These are phyloP conservation scores for Procambarus clarkii DNA, from an alignment of 1,140 invertebrate genomes.

Conservation along the genomic window DNA sequence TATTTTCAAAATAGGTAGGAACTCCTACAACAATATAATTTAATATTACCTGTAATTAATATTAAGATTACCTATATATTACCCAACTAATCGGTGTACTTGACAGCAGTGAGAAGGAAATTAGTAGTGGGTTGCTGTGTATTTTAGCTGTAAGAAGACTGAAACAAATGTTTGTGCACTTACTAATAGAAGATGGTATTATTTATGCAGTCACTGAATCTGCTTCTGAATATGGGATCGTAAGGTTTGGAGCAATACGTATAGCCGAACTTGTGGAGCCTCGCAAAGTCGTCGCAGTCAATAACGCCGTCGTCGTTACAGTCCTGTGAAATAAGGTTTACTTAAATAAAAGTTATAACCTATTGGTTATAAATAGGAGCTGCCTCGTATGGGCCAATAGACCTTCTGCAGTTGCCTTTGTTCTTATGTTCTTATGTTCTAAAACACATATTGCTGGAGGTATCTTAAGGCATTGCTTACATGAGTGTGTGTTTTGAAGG, in stretches of 20 bases:
- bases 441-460: no score
- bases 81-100: no score
- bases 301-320: conserved; percentile 30
- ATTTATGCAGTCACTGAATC: not conserved
- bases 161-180: not conserved
- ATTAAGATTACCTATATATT: not conserved
- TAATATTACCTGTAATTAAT: not conserved
- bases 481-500: no score
- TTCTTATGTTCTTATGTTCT: no score
- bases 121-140: no score
- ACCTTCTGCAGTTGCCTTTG: no score
- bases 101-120: no score
- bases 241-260: not conserved
- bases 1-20: not conserved
- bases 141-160: not conserved
- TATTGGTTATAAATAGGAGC: no score
- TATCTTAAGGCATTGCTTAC: no score
- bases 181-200: conserved; percentile 29
- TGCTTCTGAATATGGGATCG: not conserved
- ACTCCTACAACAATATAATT: not conserved
- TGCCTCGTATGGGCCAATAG: no score
- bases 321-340: conserved; percentile 10
- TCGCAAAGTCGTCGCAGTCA: conserved; percentile 19
- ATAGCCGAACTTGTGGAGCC: conserved; percentile 29
- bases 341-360: no score